These are phyloP conservation scores for Nebria brevicollis DNA, from an alignment of 2,888 invertebrate species.

Conservation along the genomic window DNA sequence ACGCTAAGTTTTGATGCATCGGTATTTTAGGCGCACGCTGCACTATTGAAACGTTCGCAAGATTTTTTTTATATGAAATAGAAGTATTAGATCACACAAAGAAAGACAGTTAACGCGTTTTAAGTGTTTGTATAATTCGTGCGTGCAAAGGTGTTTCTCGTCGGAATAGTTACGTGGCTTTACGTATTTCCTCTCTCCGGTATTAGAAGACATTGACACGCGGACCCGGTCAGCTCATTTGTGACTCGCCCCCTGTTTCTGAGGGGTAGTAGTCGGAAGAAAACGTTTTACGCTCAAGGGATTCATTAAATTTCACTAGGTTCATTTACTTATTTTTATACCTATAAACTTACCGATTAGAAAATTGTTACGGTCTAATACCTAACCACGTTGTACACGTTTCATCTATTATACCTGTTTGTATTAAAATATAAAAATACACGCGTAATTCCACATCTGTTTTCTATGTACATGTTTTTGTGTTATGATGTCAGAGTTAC, in stretches of 20 bases:
- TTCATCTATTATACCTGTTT: slow-evolving; percentile 10
- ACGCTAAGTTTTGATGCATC: slow-evolving; percentile 36
- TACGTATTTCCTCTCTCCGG: background rate
- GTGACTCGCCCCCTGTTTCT: background rate
- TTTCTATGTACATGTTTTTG: slow-evolving; percentile 18
- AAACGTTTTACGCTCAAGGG: background rate
- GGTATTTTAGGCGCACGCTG: slow-evolving; percentile 39
- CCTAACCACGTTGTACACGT: slow-evolving; percentile 17
- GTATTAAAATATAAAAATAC: background rate
- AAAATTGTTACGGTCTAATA: slow-evolving; percentile 16
- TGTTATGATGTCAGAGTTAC: slow-evolving; percentile 24
- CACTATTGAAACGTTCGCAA: slow-evolving; percentile 5
- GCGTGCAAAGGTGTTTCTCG: background rate
- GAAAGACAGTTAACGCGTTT: background rate
- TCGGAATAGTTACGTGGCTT: background rate
- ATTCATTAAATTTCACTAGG: background rate
- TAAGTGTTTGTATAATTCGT: background rate
- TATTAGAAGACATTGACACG: slow-evolving; percentile 12
- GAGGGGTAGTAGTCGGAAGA: background rate
- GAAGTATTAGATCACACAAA: background rate
- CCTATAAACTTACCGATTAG: background rate
- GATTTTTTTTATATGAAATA: background rate
- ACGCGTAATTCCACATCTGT: slow-evolving; percentile 21
- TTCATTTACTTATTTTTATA: background rate
- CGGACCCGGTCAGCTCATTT: slow-evolving; percentile 19